Evolutionary conservation across 2,113 vertebrate species (phyloP).

Genomic region (Aspiorhynchus laticeps): DNA sequence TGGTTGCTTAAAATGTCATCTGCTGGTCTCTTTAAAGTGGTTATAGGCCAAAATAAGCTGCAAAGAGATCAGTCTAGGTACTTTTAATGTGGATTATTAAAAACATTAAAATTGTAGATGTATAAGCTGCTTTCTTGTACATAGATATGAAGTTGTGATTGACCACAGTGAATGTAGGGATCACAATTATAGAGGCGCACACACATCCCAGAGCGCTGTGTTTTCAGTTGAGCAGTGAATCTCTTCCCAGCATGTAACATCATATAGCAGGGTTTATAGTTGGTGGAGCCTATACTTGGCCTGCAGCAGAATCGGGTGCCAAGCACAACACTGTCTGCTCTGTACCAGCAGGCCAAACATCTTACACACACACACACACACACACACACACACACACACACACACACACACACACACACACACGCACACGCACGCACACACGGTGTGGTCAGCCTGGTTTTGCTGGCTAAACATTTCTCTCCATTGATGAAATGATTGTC

Average conservation of each 20-base stretch:
- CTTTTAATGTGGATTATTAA: background rate
- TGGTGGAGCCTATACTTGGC: conserved; percentile 20
- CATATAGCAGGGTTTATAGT: background rate
- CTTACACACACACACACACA: background rate
- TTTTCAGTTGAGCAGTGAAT: background rate
- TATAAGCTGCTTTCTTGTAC: background rate
- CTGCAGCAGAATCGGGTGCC: conserved; percentile 50
- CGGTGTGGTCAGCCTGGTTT: conserved; percentile 31
- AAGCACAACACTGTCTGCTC: conserved; percentile 53
- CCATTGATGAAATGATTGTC: background rate
- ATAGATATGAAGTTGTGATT: background rate
- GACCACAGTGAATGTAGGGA: background rate
- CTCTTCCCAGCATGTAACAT: background rate
- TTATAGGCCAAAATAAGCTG: background rate
- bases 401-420: too few species aligned
- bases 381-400: too few species aligned
- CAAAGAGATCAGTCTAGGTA: background rate
- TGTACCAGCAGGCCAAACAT: background rate
- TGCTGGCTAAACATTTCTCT: conserved; percentile 36
- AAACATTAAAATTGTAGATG: background rate
- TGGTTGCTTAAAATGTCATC: background rate
- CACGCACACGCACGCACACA: too few species aligned
- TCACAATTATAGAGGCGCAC: background rate
- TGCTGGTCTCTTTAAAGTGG: background rate
- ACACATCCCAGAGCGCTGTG: background rate